phyloP scores from a whole-genome alignment of 2,888 invertebrate genomes.

The Nudaria mundana region DNA sequence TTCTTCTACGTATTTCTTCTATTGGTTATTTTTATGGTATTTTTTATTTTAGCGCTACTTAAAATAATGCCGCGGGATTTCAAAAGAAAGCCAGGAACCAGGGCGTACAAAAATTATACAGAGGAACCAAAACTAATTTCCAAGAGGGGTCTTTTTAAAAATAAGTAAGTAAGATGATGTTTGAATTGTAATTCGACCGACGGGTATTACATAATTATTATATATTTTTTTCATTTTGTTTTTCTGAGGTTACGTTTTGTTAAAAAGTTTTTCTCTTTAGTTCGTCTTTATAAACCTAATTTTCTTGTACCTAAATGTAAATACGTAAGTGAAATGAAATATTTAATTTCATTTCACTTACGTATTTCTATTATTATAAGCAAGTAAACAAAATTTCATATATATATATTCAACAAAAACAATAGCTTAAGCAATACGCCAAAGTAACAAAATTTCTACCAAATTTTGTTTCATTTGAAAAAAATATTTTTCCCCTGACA shows the following conservation, averaged over 20 bases:
- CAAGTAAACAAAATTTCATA: background rate
- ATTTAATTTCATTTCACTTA: background rate
- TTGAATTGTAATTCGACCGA: background rate
- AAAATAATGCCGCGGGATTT: slow-evolving; percentile 1
- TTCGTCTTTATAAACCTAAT: background rate
- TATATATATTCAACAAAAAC: background rate
- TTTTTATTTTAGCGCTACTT: background rate
- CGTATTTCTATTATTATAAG: background rate
- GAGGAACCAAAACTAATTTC: slow-evolving; percentile 3
- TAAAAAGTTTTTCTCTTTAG: background rate
- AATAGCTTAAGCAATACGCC: too few relatives aligned
- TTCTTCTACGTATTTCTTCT: too few relatives aligned
- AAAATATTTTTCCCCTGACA: too few relatives aligned
- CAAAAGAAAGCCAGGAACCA: background rate
- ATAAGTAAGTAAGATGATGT: background rate
- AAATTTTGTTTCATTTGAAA: too few relatives aligned
- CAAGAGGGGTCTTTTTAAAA: background rate
- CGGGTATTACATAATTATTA: too few relatives aligned
- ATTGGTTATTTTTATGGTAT: too few relatives aligned
- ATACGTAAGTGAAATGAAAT: background rate
- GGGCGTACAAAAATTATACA: slow-evolving; percentile 6
- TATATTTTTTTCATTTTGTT: too few relatives aligned
- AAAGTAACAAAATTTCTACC: too few relatives aligned
- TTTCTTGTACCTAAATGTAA: background rate
- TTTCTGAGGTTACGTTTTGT: too few relatives aligned